Conservation (phyloP, 2,888 invertebrate species). For the Acanthosepion lycidas region DNA sequence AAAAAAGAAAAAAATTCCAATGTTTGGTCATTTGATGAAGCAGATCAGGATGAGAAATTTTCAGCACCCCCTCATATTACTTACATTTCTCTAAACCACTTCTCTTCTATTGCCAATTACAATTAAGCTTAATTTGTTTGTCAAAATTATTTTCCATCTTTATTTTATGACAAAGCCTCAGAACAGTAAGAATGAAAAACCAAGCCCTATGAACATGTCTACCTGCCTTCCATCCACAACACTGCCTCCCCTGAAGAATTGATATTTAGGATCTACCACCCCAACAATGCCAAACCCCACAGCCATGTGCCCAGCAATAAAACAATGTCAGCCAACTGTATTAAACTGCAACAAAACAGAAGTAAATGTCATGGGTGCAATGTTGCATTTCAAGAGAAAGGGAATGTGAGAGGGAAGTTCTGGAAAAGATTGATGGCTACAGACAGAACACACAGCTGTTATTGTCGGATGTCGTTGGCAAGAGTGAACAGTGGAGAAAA, state of each 20-base stretch:
- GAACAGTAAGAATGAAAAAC: background rate
- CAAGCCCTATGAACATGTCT: background rate
- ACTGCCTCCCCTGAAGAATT: background rate
- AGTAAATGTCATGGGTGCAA: slow-evolving; percentile 7
- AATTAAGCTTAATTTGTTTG: background rate
- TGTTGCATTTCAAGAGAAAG: background rate
- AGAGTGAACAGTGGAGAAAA: background rate
- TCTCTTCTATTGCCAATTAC: too few species aligned
- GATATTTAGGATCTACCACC: background rate
- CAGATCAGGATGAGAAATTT: too few species aligned
- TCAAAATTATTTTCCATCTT: background rate
- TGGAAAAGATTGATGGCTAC: background rate
- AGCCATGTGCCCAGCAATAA: background rate
- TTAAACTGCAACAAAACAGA: slow-evolving; percentile 33
- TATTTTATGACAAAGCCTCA: background rate
- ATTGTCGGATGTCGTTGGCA: background rate
- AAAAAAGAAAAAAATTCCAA: too few species aligned
- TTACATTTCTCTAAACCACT: too few species aligned
- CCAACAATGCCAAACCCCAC: background rate
- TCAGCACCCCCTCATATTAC: too few species aligned
- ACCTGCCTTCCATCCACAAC: background rate
- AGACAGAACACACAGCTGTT: background rate
- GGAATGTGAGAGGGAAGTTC: background rate
- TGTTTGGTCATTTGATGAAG: too few species aligned
- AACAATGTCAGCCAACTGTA: slow-evolving; percentile 22